These are phyloP conservation scores for Parnassius mnemosyne DNA, from an alignment of 2,888 invertebrate genomes.

Conservation along the genomic window DNA sequence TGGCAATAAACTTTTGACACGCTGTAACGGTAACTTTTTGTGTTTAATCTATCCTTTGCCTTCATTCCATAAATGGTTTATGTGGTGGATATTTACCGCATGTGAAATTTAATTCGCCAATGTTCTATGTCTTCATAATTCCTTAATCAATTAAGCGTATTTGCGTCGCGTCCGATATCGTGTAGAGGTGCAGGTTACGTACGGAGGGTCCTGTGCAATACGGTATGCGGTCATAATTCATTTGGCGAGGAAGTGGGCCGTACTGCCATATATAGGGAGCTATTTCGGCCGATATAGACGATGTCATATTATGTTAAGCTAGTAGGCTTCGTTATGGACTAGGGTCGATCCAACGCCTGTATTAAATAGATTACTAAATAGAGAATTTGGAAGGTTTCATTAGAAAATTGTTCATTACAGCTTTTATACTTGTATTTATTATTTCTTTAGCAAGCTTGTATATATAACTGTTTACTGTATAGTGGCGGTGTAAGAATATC, in stretches of 20 bases:
- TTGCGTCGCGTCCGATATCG: not conserved
- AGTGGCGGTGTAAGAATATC: too few species aligned
- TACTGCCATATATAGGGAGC: not conserved
- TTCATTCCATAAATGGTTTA: too few species aligned
- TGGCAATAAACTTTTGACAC: too few species aligned
- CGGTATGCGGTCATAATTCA: conserved; percentile 20
- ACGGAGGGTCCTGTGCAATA: conserved; percentile 9
- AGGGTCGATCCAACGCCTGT: not conserved
- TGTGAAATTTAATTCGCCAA: not conserved
- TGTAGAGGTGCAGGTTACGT: not conserved
- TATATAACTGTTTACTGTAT: too few species aligned
- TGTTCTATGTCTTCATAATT: conserved; percentile 5
- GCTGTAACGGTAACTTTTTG: too few species aligned
- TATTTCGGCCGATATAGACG: conserved; percentile 3
- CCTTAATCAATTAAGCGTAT: conserved; percentile 11
- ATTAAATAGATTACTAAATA: not conserved
- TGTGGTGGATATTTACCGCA: not conserved
- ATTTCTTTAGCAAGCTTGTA: too few species aligned
- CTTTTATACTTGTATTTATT: too few species aligned
- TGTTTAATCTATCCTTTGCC: too few species aligned
- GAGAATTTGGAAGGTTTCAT: too few species aligned
- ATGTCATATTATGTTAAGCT: conserved; percentile 5
- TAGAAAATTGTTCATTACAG: too few species aligned
- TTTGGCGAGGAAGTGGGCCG: conserved; percentile 16
- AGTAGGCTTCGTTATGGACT: not conserved